phyloP scores from a whole-genome alignment of 2,113 vertebrate species.

The Geothlypis trichas region DNA sequence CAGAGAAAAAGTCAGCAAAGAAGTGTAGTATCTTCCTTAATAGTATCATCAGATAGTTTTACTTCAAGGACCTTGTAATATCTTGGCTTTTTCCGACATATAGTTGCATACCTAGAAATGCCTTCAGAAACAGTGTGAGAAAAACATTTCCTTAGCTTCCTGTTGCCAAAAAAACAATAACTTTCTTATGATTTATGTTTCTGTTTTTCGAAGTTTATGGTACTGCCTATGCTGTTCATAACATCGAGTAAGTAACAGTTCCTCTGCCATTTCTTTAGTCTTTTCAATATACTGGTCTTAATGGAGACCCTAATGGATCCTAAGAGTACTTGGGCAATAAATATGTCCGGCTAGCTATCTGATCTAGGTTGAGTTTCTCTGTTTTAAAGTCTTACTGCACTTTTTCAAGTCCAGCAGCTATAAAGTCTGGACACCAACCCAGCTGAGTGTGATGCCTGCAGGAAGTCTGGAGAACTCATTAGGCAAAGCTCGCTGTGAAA shows the following conservation, averaged over 20 bases:
- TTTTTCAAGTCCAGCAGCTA: not conserved
- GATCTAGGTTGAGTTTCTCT: not conserved
- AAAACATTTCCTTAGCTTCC: not conserved
- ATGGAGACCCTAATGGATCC: not conserved
- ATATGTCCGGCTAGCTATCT: not conserved
- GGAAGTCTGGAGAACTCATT: constrained; percentile 20
- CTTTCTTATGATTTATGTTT: not conserved
- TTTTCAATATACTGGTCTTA: not conserved
- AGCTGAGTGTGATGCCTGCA: not conserved
- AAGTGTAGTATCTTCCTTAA: not conserved
- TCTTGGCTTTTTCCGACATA: not conserved
- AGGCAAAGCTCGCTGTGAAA: constrained; percentile 6
- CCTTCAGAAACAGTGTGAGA: not conserved
- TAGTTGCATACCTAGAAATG: not conserved
- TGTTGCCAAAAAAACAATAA: not conserved
- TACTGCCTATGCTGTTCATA: not conserved
- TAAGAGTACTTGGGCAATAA: not conserved
- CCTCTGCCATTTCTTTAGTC: not conserved
- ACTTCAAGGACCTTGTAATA: not conserved
- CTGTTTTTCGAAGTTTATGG: not conserved
- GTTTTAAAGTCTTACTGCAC: not conserved
- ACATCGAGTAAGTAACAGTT: not conserved
- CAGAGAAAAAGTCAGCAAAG: not conserved
- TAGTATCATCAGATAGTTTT: not conserved
- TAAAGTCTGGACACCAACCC: not conserved